A percentile compares a stretch with the other conserved stretches of the same genome.
Evolutionary conservation across 2,113 vertebrate genomes (phyloP).

Genomic region (Dunckerocampus dactyliophorus): DNA sequence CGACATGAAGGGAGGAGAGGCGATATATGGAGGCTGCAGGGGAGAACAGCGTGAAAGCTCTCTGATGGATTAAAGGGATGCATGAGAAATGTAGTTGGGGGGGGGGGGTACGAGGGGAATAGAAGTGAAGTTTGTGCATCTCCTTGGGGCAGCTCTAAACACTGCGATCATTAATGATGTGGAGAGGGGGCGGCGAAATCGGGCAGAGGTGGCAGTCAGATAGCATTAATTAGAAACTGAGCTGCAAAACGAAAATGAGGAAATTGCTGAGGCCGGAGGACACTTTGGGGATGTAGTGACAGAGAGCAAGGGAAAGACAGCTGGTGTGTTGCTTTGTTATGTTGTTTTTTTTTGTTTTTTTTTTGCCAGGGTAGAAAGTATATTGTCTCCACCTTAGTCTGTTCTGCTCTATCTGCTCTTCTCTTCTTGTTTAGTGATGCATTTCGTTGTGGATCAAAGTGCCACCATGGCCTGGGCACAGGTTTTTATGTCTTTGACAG

Average conservation of each 20-base stretch:
- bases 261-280: conserved; percentile 26
- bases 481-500: conserved; percentile 19
- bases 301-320: background rate
- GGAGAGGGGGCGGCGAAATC: conserved; percentile 46
- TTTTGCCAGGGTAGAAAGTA: conserved; percentile 14
- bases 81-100: conserved; percentile 53
- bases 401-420: background rate
- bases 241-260: conserved; percentile 24
- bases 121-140: conserved; percentile 53
- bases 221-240: conserved; percentile 50
- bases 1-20: conserved; percentile 29
- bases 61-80: conserved; percentile 64
- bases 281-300: conserved; percentile 18
- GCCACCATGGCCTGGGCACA: background rate
- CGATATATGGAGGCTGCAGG: conserved; percentile 65
- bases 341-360: background rate
- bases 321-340: background rate
- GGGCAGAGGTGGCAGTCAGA: conserved; percentile 42
- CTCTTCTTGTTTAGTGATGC: background rate
- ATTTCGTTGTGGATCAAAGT: background rate
- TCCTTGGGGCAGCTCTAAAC: conserved; percentile 59
- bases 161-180: conserved; percentile 58
- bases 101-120: conserved; percentile 17
- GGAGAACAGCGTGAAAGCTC: conserved; percentile 54
- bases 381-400: conserved; percentile 8